Base-by-base conservation (phyloP, 2,888 invertebrate genomes). In the Mamestra brassicae region DNA sequence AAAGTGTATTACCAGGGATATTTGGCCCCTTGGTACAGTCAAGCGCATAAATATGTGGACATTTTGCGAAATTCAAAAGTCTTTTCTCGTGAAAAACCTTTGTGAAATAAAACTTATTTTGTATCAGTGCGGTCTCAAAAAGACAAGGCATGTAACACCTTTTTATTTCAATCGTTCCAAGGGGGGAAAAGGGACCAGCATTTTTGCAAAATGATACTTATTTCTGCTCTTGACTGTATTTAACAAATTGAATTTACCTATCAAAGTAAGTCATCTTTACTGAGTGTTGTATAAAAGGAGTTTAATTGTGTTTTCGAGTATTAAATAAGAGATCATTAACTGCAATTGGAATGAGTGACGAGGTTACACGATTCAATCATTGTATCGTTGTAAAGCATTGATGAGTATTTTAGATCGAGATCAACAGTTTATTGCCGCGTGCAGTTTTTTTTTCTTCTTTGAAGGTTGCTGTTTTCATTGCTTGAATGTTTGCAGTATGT, bases 1-100 rank as follows among this genome's bases (percentile, higher is more conserved):
- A 92, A 92, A 92, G 91, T 89, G 57, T 79, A 86, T 63, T 66
- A 83, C 70, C 78, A 77, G 87, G 88, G 86, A 87, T 87, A 84
- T 83, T 78, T 72, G 47, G 47, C 67, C 55, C 66, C 65, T 78
- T 70, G 69, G 45, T 83, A 78, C 60, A 64, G 52, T 78, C 38
- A 47, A 0, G 7, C 2, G n/a, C 62, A 54, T 13, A 36, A 17
- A 57, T 11, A 57, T 34, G 10, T 62, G 3, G 0, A 6, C 10
- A 15, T 13, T 47, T 47, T 47, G 4, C 13, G 4, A 47, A 47
- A 13, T 47, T 47, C 13, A 54, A 26, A 5, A 13, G 4, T 0
- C 2, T 60, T 58, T 10, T 1, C 0, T 45, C 3, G 1, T 1
- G 26, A 42, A 65, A 54, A 42, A 8, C 1, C 42, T 3, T 15